A percentile compares a stretch with the other conserved stretches of the same genome.
phyloP scores from a whole-genome alignment of 92 coral and sea anemone species.

The Siderastrea radians region DNA sequence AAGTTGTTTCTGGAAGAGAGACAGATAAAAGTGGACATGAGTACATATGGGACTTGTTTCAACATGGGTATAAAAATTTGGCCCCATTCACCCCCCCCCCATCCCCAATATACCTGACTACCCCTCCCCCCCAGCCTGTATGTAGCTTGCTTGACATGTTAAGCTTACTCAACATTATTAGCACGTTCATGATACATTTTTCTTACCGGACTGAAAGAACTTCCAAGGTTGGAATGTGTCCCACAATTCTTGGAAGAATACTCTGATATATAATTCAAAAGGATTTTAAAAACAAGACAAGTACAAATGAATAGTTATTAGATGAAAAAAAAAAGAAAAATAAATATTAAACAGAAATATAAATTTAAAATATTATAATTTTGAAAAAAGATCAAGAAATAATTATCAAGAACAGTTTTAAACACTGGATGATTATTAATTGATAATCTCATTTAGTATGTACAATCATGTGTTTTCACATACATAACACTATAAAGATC shows the following conservation, averaged over 20 bases:
- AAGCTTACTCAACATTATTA: no score
- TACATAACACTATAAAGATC: no score
- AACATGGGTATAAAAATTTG: no score
- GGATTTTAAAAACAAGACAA: neutral
- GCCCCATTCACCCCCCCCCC: no score
- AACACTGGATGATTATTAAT: neutral
- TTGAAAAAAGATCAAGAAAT: neutral
- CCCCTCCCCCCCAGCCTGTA: neutral
- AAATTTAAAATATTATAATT: no score
- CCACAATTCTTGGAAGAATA: constrained; percentile 54
- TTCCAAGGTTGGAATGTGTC: constrained; percentile 50
- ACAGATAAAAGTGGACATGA: neutral
- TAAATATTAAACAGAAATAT: neutral
- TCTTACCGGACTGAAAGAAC: constrained; percentile 50
- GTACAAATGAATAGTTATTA: neutral
- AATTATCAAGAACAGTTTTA: neutral
- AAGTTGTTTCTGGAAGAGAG: constrained; percentile 30
- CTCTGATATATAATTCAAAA: neutral
- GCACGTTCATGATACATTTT: neutral
- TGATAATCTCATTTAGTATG: no score
- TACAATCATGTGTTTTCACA: no score
- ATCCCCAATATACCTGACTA: no score
- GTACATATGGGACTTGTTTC: no score
- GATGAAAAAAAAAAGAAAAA: neutral
- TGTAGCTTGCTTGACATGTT: no score